Percentiles rank a stretch among this genome's conserved stretches.
phyloP scores from a whole-genome alignment of 2,113 vertebrate genomes.

The Stomatorhinus ivindoensis region DNA sequence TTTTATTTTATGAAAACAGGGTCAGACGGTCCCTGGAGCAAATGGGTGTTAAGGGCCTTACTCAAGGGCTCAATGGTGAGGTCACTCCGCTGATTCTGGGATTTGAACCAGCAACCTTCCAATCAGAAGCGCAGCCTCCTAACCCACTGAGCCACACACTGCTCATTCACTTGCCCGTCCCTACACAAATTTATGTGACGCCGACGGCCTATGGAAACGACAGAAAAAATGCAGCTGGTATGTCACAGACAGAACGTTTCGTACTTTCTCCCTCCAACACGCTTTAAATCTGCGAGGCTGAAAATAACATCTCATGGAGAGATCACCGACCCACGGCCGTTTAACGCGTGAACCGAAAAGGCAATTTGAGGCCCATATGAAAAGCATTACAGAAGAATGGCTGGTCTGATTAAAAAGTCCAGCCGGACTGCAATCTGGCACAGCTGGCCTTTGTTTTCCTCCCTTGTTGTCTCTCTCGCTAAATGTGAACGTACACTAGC shows the following conservation, averaged over 20 bases:
- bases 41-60: background rate
- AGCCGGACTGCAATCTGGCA: background rate
- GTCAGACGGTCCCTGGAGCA: background rate
- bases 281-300: background rate
- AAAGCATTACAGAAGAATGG: constrained; percentile 8
- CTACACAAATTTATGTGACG: background rate
- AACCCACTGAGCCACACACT: background rate
- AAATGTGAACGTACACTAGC: background rate
- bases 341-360: background rate
- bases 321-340: background rate
- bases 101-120: background rate
- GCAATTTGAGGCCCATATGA: background rate
- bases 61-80: background rate
- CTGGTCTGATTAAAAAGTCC: background rate
- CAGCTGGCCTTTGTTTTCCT: constrained; percentile 2
- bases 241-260: background rate
- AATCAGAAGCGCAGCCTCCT: background rate
- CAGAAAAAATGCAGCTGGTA: background rate
- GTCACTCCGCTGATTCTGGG: background rate
- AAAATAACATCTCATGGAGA: background rate
- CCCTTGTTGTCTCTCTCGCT: background rate
- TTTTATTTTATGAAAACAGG: background rate
- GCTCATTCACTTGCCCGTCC: constrained; percentile 9
- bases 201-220: background rate
- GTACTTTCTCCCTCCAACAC: background rate